These are phyloP conservation scores for Gambusia affinis DNA, from an alignment of 2,113 vertebrate genomes.

Conservation along the genomic window DNA sequence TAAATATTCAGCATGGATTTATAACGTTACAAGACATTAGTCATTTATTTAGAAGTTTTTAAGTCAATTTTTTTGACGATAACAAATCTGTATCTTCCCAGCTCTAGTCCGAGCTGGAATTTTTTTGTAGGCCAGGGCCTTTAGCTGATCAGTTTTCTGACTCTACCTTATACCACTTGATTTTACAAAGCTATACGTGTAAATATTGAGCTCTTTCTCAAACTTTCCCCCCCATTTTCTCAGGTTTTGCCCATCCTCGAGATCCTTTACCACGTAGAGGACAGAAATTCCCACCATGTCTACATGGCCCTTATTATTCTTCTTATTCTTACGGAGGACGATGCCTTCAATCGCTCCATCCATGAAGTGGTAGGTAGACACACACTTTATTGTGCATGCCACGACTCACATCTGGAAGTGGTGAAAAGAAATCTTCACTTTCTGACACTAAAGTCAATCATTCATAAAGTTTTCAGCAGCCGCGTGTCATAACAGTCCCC, in stretches of 20 bases:
- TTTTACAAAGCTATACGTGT: background rate
- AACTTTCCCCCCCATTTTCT: background rate
- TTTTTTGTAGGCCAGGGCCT: slow-evolving; percentile 4
- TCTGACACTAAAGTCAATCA: background rate
- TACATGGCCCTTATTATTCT: slow-evolving; percentile 99
- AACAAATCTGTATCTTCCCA: background rate
- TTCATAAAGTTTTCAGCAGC: slow-evolving; percentile 1
- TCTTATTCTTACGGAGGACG: slow-evolving; percentile 96
- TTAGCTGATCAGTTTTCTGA: background rate
- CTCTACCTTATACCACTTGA: background rate
- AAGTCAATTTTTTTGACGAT: no score
- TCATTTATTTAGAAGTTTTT: no score
- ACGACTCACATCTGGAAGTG: background rate
- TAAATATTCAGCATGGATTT: no score
- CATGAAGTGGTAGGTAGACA: slow-evolving; percentile 93
- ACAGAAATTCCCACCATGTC: slow-evolving; percentile 97
- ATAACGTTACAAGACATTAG: no score
- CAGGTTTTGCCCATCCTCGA: slow-evolving; percentile 97
- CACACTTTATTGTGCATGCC: background rate
- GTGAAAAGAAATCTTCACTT: background rate
- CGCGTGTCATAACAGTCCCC: background rate
- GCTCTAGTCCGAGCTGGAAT: background rate
- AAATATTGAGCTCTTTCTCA: background rate
- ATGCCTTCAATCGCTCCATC: slow-evolving; percentile 95
- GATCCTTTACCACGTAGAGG: slow-evolving; percentile 96